phyloP scores from a whole-genome alignment of 2,113 vertebrate genomes.

The Callorhinus ursinus region DNA sequence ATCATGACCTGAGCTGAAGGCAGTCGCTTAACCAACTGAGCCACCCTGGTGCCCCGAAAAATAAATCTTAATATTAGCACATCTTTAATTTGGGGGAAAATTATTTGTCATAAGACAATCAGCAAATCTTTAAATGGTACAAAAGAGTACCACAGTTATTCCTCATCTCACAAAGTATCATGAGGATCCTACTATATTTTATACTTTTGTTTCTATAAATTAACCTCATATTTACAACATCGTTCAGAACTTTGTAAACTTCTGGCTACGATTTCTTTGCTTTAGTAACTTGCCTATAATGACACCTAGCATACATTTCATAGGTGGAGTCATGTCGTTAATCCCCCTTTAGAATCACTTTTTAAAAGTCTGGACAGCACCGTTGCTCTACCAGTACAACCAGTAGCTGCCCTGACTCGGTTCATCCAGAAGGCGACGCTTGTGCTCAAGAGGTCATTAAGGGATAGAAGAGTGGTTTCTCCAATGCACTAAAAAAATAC shows the following conservation, averaged over 20 bases:
- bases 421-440: neutral
- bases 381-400: neutral
- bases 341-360: neutral
- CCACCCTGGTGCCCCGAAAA: neutral
- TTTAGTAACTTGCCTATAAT: neutral
- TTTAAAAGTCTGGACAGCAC: neutral
- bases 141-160: neutral
- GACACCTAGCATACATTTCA: neutral
- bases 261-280: neutral
- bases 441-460: constrained; percentile 39
- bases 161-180: neutral
- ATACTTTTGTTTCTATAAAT: neutral
- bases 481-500: neutral
- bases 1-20: too few relatives aligned
- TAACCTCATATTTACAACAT: neutral
- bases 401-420: neutral
- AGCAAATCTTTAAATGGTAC: neutral
- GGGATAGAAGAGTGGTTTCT: constrained; percentile 7
- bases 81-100: constrained; percentile 21
- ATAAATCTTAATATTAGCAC: neutral
- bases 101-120: neutral
- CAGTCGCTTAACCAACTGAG: too few relatives aligned
- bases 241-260: neutral
- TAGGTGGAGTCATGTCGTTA: neutral
- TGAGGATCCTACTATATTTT: neutral